Base-by-base conservation (phyloP, 1,140 invertebrate species). In the Euschistus heros region DNA sequence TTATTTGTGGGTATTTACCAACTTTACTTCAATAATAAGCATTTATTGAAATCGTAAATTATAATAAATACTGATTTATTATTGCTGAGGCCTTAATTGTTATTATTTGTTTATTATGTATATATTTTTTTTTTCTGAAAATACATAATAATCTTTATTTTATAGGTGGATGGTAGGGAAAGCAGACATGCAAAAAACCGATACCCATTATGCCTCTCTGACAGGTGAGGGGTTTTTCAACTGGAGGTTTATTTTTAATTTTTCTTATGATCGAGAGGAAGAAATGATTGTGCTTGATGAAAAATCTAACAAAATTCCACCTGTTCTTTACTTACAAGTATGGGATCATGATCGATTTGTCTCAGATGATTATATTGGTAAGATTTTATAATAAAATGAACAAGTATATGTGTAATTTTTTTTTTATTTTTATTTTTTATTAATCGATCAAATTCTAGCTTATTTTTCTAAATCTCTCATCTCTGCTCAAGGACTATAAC, bases 201-300 rank as follows among this genome's bases (percentile, higher is more conserved):
- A 94, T 76, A 80, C 93, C 60, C 91, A 94, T 77, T 86, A 82
- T 72, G 82, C 86, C 64, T 92, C 87, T 6, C 70, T 88, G 33
- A 85, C 81, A 0, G 90, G 91, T 0, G 88, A 91, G 70, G 89
- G 88, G 0, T 87, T 87, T 71, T 94, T 94, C 76, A 94, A 94
- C 75, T 94, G 92, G 92, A 77, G 91, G 71, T 94, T 94, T 78
- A 78, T 94, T 46, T 95, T 91, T 72, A 81, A 80, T 13, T 85
- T 94, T 70, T 83, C 84, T 59, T 94, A 93, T 74, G 79, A 89
- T 46, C 81, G 82, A 47, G 81, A 84, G 2, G 90, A 94, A 74
- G 83, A 87, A 70, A 85, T 86, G 75, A 88, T 94, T 71, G 70
- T 79, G 0, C 70, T 79, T 0, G 70, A 68, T 4, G 73, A 75